Base-by-base conservation (phyloP, 2,888 invertebrate species). In the Uloborus plumipes region DNA sequence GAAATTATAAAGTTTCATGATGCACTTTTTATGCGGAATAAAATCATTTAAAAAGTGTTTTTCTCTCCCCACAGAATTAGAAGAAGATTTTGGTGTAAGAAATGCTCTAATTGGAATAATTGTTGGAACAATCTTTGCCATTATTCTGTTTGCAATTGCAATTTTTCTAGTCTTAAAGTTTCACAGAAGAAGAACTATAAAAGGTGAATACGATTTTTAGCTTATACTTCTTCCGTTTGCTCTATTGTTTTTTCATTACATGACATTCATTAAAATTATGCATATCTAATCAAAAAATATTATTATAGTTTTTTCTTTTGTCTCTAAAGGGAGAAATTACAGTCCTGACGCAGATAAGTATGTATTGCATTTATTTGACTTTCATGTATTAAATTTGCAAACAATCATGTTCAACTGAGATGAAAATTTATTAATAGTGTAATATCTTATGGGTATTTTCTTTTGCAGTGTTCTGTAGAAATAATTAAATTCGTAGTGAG, bases 81-180 rank as follows among this genome's bases (percentile, higher is more conserved):
- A 69, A 31, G 83, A 83, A 51, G 73, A 78, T 22, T 26, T 58
- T 7, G 61, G 53, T 16, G 51, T 67, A 9, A 58, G 73, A 31
- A 67, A 66, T 9, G 77, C 77, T 16, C 26, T 83, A 11, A 53
- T 83, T 51, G 83, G 83, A 78, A 70, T 83, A 9, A 59, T 83
- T 20, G 65, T 72, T 18, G 83, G 83, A 50, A 16, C 73, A 13
- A 47, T 83, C 15, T 67, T 67, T 26, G 67, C 78, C 13, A 14
- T 77, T 18, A 18, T 58, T n/a, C 18, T 83, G 15, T 39, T 75
- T n/a, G 74, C 64, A 14, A 18, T 82, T 9, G 64, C 76, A 6
- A 71, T 82, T 18, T 50, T 76, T 13, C 39, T 82, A 39, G 61
- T 66, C 2, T 18, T 82, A 9, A 82, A 76, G 16, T 14, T 82